A percentile compares a stretch with the other conserved stretches of the same genome.
Evolutionary conservation across 2,888 invertebrate species (phyloP).

Genomic region (Gymnoscelis rufifasciata): DNA sequence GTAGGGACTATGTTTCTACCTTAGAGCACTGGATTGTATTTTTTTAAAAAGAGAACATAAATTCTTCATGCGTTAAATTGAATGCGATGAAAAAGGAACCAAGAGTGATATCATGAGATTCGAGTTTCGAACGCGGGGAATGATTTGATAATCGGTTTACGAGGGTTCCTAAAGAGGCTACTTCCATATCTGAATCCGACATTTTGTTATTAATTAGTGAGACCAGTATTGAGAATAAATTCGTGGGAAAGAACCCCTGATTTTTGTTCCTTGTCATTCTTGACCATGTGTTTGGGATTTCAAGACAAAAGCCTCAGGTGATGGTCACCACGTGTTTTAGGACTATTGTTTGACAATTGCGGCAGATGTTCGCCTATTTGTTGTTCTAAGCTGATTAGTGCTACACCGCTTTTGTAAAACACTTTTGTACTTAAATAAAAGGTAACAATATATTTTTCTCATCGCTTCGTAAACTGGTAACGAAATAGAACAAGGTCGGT

Average conservation of each 20-base stretch:
- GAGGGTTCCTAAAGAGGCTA: conserved; percentile 64
- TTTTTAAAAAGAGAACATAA: conserved; percentile 8
- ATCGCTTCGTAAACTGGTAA: conserved; percentile 30
- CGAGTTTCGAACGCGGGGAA: conserved; percentile 47
- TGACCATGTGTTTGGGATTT: conserved; percentile 60
- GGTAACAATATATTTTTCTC: conserved; percentile 35
- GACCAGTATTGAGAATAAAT: conserved; percentile 45
- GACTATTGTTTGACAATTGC: conserved; percentile 52
- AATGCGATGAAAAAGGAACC: conserved; percentile 53
- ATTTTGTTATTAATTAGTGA: conserved; percentile 72
- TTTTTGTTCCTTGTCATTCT: conserved; percentile 44
- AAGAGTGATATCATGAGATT: conserved; percentile 53
- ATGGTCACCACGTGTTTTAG: conserved; percentile 54
- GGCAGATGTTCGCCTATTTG: conserved; percentile 58
- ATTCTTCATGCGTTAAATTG: conserved; percentile 57
- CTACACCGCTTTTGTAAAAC: conserved; percentile 36
- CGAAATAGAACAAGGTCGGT: conserved; percentile 57
- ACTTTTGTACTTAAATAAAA: conserved; percentile 29
- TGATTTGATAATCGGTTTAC: conserved; percentile 76
- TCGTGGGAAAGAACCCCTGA: conserved; percentile 66
- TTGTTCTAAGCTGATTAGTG: conserved; percentile 39
- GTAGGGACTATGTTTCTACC: too few species aligned
- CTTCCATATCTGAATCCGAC: conserved; percentile 64
- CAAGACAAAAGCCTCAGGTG: conserved; percentile 64
- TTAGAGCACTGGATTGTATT: neutral